Conservation (phyloP, 2,113 vertebrate species). For the Lanius ludovicianus region DNA sequence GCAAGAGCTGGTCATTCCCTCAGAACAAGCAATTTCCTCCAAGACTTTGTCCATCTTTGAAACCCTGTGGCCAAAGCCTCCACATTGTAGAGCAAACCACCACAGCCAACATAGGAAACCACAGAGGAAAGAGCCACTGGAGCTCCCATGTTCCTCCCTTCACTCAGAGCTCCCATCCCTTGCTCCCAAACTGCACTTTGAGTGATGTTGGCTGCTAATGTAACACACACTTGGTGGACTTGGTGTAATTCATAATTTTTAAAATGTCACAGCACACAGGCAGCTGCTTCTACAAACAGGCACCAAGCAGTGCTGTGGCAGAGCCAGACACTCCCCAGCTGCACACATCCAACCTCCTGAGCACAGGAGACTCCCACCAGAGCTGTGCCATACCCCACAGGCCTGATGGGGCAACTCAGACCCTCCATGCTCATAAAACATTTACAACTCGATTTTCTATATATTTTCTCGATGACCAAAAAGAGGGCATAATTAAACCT, state of each 20-base stretch:
- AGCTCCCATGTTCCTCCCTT: neutral
- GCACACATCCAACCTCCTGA: neutral
- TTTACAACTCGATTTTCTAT: neutral
- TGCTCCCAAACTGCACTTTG: neutral
- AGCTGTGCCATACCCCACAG: rapidly evolving
- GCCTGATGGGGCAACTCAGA: too few relatives aligned
- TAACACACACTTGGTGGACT: neutral
- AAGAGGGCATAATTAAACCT: neutral
- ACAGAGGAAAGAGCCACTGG: rapidly evolving
- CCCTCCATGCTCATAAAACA: neutral
- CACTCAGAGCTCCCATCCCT: neutral
- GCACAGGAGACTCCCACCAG: neutral
- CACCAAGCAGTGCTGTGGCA: rapidly evolving
- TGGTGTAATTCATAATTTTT: neutral
- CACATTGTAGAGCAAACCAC: rapidly evolving
- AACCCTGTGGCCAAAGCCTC: neutral
- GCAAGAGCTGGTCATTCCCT: neutral
- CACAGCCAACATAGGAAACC: too few relatives aligned
- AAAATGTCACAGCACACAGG: neutral
- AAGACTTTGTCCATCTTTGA: neutral
- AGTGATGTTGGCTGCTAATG: neutral
- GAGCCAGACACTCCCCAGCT: rapidly evolving
- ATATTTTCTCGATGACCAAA: neutral
- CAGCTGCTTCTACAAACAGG: rapidly evolving
- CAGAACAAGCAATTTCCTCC: neutral